phyloP scores from a whole-genome alignment of 1,140 invertebrate genomes.

The Ceratosolen fusciceps region DNA sequence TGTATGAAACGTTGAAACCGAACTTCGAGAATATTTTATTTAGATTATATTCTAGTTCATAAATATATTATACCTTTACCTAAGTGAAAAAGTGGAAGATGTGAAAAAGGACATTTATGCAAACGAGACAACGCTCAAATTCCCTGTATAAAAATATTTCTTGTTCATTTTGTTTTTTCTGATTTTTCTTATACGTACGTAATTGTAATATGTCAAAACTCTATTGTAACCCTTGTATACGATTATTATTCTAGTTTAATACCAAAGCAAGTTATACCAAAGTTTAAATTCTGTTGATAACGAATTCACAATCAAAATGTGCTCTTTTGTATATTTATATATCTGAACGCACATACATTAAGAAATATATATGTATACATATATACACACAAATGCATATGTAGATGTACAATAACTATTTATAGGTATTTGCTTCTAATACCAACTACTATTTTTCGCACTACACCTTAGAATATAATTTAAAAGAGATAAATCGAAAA shows the following conservation, averaged over 20 bases:
- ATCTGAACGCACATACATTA: neutral
- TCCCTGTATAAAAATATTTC: constrained; percentile 73
- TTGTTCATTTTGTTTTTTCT: constrained; percentile 56
- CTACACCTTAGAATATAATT: no score
- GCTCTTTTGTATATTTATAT: constrained; percentile 26
- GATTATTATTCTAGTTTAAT: constrained; percentile 69
- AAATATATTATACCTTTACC: neutral
- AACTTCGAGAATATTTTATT: constrained; percentile 35
- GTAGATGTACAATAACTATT: no score
- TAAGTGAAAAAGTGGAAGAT: neutral
- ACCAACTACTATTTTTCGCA: no score
- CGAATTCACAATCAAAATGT: constrained; percentile 39
- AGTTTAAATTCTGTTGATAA: constrained; percentile 54
- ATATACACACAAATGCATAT: neutral
- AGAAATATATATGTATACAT: neutral
- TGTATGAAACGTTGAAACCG: constrained; percentile 56
- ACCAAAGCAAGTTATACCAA: constrained; percentile 51
- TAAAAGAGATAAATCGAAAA: no score
- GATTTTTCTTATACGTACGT: constrained; percentile 25
- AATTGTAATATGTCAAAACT: constrained; percentile 65
- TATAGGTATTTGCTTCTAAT: no score
- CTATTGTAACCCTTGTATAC: constrained; percentile 68
- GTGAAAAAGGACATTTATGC: neutral
- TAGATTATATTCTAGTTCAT: no score
- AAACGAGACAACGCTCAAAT: neutral